Evolutionary conservation across 2,113 vertebrate genomes (phyloP).

Genomic region (Psettodes erumei): DNA sequence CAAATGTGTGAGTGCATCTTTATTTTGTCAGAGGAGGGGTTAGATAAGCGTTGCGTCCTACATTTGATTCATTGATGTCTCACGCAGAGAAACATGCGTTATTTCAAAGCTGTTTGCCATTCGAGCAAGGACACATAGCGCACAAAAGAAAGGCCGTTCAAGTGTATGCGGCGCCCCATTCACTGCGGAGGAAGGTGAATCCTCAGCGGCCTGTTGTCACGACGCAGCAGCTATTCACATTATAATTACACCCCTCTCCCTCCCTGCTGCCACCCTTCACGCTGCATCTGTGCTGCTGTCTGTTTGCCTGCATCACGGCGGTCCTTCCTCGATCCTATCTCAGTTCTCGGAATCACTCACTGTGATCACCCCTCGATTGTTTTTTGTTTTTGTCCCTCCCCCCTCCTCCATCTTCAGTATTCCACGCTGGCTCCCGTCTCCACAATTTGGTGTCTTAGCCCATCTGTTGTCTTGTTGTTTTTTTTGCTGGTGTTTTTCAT

Average conservation of each 20-base stretch:
- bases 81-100: not conserved
- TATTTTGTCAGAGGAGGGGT: not conserved
- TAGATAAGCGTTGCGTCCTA: not conserved
- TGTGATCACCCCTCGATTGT: constrained; percentile 22
- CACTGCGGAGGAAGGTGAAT: constrained; percentile 55
- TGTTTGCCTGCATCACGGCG: constrained; percentile 44
- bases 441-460: constrained; percentile 64
- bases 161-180: too few relatives aligned
- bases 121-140: not conserved
- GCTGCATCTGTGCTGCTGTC: constrained; percentile 48
- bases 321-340: constrained; percentile 56
- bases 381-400: not conserved
- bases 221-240: constrained; percentile 57
- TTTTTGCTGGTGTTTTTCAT: constrained; percentile 50
- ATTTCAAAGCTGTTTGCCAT: constrained; percentile 16
- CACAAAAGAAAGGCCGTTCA: not conserved
- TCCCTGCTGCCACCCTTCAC: constrained; percentile 11
- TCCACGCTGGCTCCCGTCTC: constrained; percentile 49
- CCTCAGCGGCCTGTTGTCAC: constrained; percentile 59
- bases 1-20: not conserved
- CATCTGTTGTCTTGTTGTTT: constrained; percentile 81
- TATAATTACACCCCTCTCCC: constrained; percentile 64
- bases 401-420: constrained; percentile 44
- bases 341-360: constrained; percentile 61
- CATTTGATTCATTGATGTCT: not conserved